These are phyloP conservation scores for Leptinotarsa lineolata DNA, from an alignment of 1,140 invertebrate species.

Conservation along the genomic window DNA sequence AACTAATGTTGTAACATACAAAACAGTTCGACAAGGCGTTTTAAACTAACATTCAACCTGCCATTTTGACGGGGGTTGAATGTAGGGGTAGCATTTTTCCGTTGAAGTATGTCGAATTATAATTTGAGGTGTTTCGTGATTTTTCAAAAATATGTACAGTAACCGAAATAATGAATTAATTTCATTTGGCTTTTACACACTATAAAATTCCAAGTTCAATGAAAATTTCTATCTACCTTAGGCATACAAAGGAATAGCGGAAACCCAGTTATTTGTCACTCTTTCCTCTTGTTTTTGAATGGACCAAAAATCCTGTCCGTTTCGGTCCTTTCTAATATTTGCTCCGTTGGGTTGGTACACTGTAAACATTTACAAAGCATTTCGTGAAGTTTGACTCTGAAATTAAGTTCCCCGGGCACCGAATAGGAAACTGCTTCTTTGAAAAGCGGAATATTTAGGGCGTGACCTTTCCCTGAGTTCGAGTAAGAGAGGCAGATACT, in stretches of 20 bases:
- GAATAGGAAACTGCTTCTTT: slow-evolving; percentile 1
- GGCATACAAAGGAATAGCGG: not conserved
- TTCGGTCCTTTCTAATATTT: slow-evolving; percentile 14
- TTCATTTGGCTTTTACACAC: no score
- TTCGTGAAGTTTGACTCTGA: slow-evolving; percentile 11
- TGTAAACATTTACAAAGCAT: slow-evolving; percentile 16
- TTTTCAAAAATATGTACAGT: no score
- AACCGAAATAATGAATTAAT: no score
- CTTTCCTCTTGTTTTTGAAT: not conserved
- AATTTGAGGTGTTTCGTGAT: no score
- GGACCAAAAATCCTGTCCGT: not conserved
- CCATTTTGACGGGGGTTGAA: no score
- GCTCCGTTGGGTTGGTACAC: slow-evolving; percentile 2
- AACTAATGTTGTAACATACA: no score
- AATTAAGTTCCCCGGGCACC: slow-evolving; percentile 13
- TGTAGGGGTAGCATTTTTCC: no score
- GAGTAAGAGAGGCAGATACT: not conserved
- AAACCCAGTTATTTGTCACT: not conserved
- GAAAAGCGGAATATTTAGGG: not conserved
- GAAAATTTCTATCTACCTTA: no score
- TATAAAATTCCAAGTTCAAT: no score
- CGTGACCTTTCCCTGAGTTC: not conserved
- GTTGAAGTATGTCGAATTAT: no score
- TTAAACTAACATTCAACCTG: no score
- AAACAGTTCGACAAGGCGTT: no score